Evolutionary conservation across 64 coral and sea anemone species (phyloP), one percentile per base, ranked within the genome.

Genomic region (Pocillopora damicornis): DNA sequence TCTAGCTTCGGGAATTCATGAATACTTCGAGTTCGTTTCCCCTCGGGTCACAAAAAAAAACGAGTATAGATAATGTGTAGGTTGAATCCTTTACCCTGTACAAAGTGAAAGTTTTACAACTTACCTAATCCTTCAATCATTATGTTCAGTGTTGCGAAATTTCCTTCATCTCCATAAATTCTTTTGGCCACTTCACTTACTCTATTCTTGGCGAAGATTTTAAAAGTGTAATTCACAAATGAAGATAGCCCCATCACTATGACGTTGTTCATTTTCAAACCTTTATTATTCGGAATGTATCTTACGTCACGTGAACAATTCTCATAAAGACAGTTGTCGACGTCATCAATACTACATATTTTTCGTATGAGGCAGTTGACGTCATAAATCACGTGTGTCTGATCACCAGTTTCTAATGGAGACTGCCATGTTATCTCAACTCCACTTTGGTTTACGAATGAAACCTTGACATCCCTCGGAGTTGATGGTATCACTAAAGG

Each of bases 141-240:
- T 5, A 81, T 13, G 1, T 13, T 63, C 15, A 63, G 13, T 1
- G 45, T 60, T 8, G 18, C 3, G 13, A 59, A 22, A 17, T 37
- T 63, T 63, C 20, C 79, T 63, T 81, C 59, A 11, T 63, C 9
- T 34, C 22, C 0, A 25, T 81, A 60, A 11, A 10, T 64, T 9
- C n/a, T 25, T 63, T 5, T 18, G 17, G 79, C 79, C 13, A 35
- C 0, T 0, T 63, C 25, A 62, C 79, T 81, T 11, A 81, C 79
- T 63, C 79, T 81, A 60, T 81, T 81, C 79, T 58, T 81, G 22
- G 79, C 59, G 2, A 61, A 1, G 15, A 81, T 81, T 11, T 14
- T 81, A 9, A 59, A 16, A 61, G 58, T 63, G 14, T 81, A 81
- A 35, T 34, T 81, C 13, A 81, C 79, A 63, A 36, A 81, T 63